Evolutionary conservation across 2,113 vertebrate genomes (phyloP).

Genomic region (Chrysemys picta): DNA sequence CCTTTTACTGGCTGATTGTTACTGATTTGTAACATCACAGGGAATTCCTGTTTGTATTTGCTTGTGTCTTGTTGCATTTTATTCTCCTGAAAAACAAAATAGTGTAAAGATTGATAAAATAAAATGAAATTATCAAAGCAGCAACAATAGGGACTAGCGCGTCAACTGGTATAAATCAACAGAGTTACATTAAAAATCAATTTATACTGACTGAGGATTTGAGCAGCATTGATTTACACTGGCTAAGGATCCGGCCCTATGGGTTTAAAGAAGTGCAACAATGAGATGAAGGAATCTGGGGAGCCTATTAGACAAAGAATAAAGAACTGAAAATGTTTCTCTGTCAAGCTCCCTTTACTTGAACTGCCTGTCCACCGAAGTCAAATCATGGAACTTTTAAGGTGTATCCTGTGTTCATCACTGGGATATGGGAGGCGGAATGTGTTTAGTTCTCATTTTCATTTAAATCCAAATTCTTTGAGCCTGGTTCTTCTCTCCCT

Average conservation of each 20-base stretch:
- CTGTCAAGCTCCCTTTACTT: not conserved
- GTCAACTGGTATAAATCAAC: not conserved
- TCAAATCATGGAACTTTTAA: not conserved
- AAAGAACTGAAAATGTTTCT: not conserved
- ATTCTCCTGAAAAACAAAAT: not conserved
- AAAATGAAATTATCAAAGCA: not conserved
- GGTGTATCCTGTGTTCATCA: not conserved
- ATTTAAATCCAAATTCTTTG: not conserved
- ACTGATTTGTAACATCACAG: fast-evolving
- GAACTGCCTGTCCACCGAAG: not conserved
- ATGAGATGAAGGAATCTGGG: not conserved
- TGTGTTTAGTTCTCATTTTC: not conserved
- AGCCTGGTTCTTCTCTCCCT: not conserved
- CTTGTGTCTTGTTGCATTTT: not conserved
- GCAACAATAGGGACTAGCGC: fast-evolving
- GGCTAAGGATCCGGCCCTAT: not conserved
- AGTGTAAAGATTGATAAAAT: not conserved
- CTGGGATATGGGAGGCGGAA: not conserved
- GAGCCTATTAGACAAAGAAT: not conserved
- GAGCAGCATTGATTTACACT: not conserved
- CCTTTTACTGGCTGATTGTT: not conserved
- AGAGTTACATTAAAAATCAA: not conserved
- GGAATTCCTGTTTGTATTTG: not conserved
- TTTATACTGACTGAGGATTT: not conserved
- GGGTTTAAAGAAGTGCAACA: not conserved